Conservation (phyloP, 2,888 invertebrate species). For the Drosophila algonquin region DNA sequence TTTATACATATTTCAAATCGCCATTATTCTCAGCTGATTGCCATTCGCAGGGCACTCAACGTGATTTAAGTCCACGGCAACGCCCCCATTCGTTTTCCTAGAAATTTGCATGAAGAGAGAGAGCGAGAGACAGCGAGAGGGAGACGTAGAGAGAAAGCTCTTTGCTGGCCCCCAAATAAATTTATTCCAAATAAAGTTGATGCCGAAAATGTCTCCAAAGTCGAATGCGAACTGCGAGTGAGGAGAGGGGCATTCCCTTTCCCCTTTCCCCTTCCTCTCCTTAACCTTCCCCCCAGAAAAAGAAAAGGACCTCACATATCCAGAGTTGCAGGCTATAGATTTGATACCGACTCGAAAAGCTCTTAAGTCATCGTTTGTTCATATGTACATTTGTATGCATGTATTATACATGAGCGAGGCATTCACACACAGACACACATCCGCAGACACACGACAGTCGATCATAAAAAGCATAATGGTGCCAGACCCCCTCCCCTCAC, state of each 20-base stretch:
- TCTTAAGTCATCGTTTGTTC: neutral
- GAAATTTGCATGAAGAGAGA: conserved; percentile 22
- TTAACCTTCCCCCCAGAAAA: no score
- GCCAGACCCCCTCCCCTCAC: neutral
- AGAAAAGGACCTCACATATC: no score
- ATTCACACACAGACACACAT: conserved; percentile 2
- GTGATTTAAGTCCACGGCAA: conserved; percentile 40
- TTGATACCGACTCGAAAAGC: neutral
- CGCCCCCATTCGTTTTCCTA: conserved; percentile 24
- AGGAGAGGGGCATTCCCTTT: neutral
- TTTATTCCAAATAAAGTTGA: conserved; percentile 41
- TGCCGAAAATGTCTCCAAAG: conserved; percentile 35
- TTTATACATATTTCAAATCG: conserved; percentile 15
- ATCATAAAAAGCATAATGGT: conserved; percentile 27
- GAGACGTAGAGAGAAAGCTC: conserved; percentile 9
- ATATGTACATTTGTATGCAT: neutral
- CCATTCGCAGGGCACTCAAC: conserved; percentile 67
- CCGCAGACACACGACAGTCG: conserved; percentile 15
- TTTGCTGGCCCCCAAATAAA: conserved; percentile 19
- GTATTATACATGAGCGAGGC: conserved; percentile 5
- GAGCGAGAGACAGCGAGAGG: conserved; percentile 3
- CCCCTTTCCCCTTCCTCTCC: no score
- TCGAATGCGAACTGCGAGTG: conserved; percentile 28
- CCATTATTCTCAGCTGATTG: conserved; percentile 48
- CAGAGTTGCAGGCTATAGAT: neutral